A percentile compares a stretch with the other conserved stretches of the same genome.
Conservation (phyloP, 2,113 vertebrate genomes). For the Cygnus buccinator region DNA sequence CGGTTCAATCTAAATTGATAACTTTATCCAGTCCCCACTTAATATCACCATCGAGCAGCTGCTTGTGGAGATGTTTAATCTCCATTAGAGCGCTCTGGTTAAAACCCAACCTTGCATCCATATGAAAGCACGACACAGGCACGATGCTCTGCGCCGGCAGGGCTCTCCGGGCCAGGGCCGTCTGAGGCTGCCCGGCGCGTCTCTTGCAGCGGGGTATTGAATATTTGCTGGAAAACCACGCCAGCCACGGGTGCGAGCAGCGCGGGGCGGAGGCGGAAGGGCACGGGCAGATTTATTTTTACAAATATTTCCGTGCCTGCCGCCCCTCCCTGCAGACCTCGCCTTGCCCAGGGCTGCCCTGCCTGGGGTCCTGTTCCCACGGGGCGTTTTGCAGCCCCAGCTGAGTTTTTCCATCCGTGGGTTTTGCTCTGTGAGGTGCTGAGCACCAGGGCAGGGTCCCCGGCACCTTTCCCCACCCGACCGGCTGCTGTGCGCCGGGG, state of each 20-base stretch:
- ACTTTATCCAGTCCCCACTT: slow-evolving; percentile 30
- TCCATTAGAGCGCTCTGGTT: neutral
- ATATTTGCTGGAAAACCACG: neutral
- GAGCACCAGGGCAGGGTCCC: accelerated
- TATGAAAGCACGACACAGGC: neutral
- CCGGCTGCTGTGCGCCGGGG: neutral
- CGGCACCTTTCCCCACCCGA: too few species aligned
- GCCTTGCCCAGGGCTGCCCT: neutral
- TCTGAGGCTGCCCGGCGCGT: neutral
- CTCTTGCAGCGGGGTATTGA: neutral
- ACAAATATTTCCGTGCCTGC: too few species aligned
- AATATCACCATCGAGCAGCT: slow-evolving; percentile 12
- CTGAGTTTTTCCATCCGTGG: accelerated
- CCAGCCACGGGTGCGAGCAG: neutral
- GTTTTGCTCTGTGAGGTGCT: neutral
- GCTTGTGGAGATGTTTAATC: slow-evolving; percentile 3
- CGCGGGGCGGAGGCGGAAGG: too few species aligned
- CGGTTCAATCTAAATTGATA: neutral
- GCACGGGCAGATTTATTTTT: too few species aligned
- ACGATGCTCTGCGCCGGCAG: neutral
- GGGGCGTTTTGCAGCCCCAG: neutral
- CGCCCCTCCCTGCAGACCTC: neutral
- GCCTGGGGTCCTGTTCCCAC: neutral
- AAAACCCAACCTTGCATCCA: slow-evolving; percentile 4
- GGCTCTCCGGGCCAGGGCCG: neutral